These are phyloP conservation scores for Gorsachius magnificus DNA, from an alignment of 2,797 vertebrate species.

Conservation along the genomic window DNA sequence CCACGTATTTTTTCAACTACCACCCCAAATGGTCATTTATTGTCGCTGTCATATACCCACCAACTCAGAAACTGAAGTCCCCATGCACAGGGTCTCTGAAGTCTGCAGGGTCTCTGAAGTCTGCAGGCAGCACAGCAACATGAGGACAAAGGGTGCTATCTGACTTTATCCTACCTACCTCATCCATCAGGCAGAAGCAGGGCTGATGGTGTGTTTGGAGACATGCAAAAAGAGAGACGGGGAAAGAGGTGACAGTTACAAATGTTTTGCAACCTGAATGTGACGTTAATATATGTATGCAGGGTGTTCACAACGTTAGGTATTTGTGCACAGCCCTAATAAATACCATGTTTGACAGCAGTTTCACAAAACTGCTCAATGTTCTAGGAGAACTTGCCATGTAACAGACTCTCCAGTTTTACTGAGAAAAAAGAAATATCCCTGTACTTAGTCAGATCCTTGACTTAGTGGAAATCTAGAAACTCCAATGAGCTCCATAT, in stretches of 20 bases:
- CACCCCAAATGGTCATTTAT: not conserved
- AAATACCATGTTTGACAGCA: not conserved
- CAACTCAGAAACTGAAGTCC: not conserved
- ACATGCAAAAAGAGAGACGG: not conserved
- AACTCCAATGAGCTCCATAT: not conserved
- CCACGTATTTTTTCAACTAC: not conserved
- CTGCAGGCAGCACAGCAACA: not conserved
- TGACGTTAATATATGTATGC: slow-evolving; percentile 28
- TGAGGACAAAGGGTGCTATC: not conserved
- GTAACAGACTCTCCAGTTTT: not conserved
- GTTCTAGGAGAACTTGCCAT: not conserved
- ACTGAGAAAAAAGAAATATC: not conserved
- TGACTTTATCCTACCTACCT: not conserved
- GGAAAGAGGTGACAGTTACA: not conserved
- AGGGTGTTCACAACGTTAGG: not conserved
- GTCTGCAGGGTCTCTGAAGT: not conserved
- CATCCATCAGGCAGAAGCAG: not conserved
- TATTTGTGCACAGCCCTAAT: slow-evolving; percentile 9
- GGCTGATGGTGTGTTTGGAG: not conserved
- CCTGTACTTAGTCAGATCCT: not conserved
- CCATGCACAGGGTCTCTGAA: not conserved
- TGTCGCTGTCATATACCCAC: not conserved
- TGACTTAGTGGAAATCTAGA: not conserved
- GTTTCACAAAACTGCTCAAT: not conserved
- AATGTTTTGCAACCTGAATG: slow-evolving; percentile 20